Conservation (phyloP, 2,797 vertebrate genomes). For the Calcarius lapponicus region DNA sequence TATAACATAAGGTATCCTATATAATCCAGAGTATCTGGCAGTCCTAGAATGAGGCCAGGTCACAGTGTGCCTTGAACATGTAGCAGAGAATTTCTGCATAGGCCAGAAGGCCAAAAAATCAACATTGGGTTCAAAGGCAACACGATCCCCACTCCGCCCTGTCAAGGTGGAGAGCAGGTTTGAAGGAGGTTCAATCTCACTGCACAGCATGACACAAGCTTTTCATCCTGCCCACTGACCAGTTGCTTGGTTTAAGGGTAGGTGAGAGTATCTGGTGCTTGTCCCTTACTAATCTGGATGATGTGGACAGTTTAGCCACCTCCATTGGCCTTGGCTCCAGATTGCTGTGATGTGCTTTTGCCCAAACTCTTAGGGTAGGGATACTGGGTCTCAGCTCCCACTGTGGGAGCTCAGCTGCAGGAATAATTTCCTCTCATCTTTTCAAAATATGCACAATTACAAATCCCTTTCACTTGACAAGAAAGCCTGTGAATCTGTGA, state of each 20-base stretch:
- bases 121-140: background rate
- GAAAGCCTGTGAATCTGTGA: background rate
- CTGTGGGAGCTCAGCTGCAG: background rate
- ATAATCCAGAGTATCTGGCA: background rate
- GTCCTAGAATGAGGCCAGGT: background rate
- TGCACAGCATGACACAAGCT: background rate
- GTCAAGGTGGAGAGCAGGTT: background rate
- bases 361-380: background rate
- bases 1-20: background rate
- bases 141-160: rapidly evolving
- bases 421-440: background rate
- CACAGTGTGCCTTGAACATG: background rate
- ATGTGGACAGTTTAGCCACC: background rate
- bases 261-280: background rate
- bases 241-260: background rate
- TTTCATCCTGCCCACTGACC: background rate
- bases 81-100: background rate
- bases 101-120: background rate
- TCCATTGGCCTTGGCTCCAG: background rate
- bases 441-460: background rate
- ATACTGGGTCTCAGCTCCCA: background rate
- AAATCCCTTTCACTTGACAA: background rate
- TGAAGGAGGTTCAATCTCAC: background rate
- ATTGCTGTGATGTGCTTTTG: background rate
- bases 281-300: background rate